phyloP scores from a whole-genome alignment of 1,140 invertebrate species.

The Drosophila miranda region DNA sequence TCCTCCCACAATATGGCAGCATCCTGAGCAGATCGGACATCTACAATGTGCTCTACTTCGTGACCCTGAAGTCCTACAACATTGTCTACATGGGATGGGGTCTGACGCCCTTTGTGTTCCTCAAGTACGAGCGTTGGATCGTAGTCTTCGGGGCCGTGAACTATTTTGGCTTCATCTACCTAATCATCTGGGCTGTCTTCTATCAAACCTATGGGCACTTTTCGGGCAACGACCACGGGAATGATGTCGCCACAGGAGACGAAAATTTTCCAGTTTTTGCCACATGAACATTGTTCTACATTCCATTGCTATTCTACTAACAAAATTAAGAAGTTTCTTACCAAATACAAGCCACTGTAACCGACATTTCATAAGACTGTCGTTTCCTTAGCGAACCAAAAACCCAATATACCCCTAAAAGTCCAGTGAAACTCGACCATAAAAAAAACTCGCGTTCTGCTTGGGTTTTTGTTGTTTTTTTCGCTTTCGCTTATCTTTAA shows the following conservation, averaged over 20 bases:
- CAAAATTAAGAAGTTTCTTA: slow-evolving; percentile 38
- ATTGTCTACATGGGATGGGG: slow-evolving; percentile 93
- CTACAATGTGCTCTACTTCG: slow-evolving; percentile 83
- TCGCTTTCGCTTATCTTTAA: slow-evolving; percentile 79
- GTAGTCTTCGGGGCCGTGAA: slow-evolving; percentile 85
- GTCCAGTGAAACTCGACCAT: slow-evolving; percentile 10
- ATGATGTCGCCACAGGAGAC: neutral
- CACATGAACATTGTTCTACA: slow-evolving; percentile 14
- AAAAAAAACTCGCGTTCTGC: slow-evolving; percentile 45
- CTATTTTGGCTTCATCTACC: slow-evolving; percentile 86
- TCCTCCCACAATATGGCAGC: slow-evolving; percentile 58
- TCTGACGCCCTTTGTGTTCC: slow-evolving; percentile 90
- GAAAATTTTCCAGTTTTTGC: slow-evolving; percentile 1
- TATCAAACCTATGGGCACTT: slow-evolving; percentile 41
- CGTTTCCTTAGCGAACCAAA: fast-evolving
- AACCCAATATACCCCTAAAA: slow-evolving; percentile 2
- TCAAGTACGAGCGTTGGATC: slow-evolving; percentile 87
- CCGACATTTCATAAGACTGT: neutral
- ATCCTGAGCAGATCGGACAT: slow-evolving; percentile 75
- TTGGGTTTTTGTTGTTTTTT: slow-evolving; percentile 35
- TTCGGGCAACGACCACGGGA: neutral
- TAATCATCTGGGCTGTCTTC: slow-evolving; percentile 83
- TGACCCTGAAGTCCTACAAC: slow-evolving; percentile 89
- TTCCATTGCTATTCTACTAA: slow-evolving; percentile 15
- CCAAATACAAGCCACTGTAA: slow-evolving; percentile 38